Evolutionary conservation across 2,797 vertebrate genomes (phyloP).

Genomic region (Sebastes dallii): DNA sequence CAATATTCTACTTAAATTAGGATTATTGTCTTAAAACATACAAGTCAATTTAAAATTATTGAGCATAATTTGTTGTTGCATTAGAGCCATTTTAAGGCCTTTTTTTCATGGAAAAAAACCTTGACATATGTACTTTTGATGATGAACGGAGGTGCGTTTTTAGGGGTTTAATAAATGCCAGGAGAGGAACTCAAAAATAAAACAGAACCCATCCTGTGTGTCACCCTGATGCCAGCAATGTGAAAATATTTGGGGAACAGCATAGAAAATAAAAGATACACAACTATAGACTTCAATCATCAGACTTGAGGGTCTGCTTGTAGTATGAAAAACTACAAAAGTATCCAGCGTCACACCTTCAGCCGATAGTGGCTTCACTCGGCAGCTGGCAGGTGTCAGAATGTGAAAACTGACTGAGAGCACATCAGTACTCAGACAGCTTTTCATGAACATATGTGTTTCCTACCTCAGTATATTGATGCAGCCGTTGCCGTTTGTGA

Average conservation of each 20-base stretch:
- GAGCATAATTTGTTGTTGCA: not conserved
- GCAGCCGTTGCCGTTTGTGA: constrained; percentile 97
- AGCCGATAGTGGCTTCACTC: not conserved
- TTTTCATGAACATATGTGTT: not conserved
- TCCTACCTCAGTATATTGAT: constrained; percentile 95
- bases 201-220: not conserved
- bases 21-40: not conserved
- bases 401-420: not conserved
- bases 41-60: not conserved
- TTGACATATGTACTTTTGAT: no score
- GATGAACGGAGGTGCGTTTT: no score
- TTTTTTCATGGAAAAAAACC: no score
- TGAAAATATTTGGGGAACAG: not conserved
- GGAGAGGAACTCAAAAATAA: not conserved
- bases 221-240: not conserved
- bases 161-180: no score
- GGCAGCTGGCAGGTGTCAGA: not conserved
- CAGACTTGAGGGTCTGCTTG: no score
- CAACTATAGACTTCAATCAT: no score
- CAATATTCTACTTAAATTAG: not conserved
- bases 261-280: not conserved
- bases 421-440: not conserved
- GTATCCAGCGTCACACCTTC: not conserved
- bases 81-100: not conserved
- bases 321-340: not conserved